Conservation (phyloP, 2,113 vertebrate genomes). For the Pitta sordida region DNA sequence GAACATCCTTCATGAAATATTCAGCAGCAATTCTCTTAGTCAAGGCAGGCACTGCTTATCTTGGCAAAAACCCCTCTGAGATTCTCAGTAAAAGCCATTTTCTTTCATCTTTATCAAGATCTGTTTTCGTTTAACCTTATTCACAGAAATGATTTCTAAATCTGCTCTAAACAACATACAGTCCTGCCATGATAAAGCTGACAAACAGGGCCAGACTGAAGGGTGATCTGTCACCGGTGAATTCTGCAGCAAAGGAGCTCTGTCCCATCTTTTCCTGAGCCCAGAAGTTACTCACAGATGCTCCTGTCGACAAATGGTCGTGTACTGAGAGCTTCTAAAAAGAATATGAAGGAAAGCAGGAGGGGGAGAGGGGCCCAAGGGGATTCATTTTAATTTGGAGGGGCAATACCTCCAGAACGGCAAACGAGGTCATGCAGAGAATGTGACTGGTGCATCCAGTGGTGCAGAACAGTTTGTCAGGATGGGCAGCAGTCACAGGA, state of each 20-base stretch:
- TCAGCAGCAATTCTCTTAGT: neutral
- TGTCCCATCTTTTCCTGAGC: neutral
- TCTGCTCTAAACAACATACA: neutral
- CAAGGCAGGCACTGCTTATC: constrained; percentile 15
- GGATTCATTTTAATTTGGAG: neutral
- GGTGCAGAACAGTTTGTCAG: neutral
- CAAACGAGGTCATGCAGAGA: neutral
- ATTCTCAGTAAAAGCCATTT: constrained; percentile 26
- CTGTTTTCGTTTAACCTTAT: constrained; percentile 32
- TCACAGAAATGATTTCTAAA: constrained; percentile 43
- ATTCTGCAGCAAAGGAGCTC: neutral
- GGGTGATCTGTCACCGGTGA: neutral
- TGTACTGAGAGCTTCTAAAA: neutral
- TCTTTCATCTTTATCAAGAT: constrained; percentile 32
- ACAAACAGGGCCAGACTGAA: neutral
- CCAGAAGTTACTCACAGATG: neutral
- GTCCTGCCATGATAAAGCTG: neutral
- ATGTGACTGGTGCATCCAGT: neutral
- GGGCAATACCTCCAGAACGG: neutral
- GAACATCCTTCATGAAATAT: neutral
- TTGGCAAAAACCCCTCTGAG: neutral
- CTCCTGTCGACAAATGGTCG: neutral
- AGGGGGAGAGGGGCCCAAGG: neutral
- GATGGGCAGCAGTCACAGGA: neutral
- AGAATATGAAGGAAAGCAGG: neutral